These are phyloP conservation scores for Montipora sp. DNA, from an alignment of 64 coral and sea anemone genomes.

Conservation along the genomic window DNA sequence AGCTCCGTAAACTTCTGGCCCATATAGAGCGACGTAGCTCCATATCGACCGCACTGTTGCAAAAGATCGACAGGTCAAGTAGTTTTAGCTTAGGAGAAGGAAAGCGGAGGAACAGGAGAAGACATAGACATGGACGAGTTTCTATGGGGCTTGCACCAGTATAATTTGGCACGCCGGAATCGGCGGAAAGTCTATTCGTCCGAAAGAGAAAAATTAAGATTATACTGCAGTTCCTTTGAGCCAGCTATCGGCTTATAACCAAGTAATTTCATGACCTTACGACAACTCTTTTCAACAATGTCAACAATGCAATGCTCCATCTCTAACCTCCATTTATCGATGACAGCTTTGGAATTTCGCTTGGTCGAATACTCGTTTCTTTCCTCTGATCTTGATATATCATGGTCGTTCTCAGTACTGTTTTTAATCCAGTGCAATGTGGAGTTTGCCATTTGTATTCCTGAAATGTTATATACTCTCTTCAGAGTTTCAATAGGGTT, in stretches of 20 bases:
- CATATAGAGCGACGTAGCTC: too few species aligned
- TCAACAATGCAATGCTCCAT: slow-evolving; percentile 10
- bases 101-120: too few species aligned
- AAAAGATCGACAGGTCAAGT: too few species aligned
- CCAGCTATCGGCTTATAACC: slow-evolving; percentile 2
- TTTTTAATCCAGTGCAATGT: background rate
- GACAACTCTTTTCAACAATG: slow-evolving; percentile 17
- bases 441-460: background rate
- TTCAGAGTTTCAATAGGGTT: background rate
- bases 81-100: too few species aligned
- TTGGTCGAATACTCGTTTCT: background rate
- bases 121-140: too few species aligned
- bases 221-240: slow-evolving; percentile 13
- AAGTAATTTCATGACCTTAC: background rate
- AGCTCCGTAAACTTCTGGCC: too few species aligned
- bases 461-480: background rate
- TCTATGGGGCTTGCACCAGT: too few species aligned
- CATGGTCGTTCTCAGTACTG: background rate
- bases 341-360: background rate
- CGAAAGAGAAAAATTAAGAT: background rate
- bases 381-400: background rate
- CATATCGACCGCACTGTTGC: too few species aligned
- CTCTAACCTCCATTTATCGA: slow-evolving; percentile 25
- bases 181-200: background rate
- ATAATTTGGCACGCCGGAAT: too few species aligned